Conservation (phyloP, 1,140 invertebrate genomes). For the Archivesica marissinica region DNA sequence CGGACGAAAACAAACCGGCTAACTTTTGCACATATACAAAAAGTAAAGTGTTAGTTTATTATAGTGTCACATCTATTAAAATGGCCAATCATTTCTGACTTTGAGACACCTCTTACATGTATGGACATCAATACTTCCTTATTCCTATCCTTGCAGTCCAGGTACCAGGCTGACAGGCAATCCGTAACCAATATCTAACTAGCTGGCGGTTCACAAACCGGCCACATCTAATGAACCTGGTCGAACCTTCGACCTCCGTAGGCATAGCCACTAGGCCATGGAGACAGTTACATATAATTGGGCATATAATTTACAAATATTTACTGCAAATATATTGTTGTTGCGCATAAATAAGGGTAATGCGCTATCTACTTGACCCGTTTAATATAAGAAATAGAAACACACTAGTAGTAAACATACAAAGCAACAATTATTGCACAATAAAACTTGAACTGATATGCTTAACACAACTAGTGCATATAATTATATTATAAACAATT, state of each 20-base stretch:
- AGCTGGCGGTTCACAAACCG: neutral
- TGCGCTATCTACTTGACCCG: too few relatives aligned
- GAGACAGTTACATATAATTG: neutral
- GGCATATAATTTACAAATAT: neutral
- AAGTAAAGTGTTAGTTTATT: too few relatives aligned
- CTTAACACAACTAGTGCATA: neutral
- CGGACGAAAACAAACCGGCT: too few relatives aligned
- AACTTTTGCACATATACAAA: too few relatives aligned
- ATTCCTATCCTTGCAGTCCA: too few relatives aligned
- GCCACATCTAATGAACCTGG: neutral
- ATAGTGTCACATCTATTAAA: too few relatives aligned
- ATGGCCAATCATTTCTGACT: too few relatives aligned
- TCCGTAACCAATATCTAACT: too few relatives aligned
- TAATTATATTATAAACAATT: neutral
- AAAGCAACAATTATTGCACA: constrained; percentile 21
- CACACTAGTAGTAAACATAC: neutral
- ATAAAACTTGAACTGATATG: constrained; percentile 11
- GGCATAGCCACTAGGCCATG: neutral
- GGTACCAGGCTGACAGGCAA: too few relatives aligned
- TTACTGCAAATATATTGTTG: neutral
- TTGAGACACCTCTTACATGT: too few relatives aligned
- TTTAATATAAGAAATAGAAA: neutral
- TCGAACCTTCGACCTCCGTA: neutral
- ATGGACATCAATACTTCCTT: too few relatives aligned
- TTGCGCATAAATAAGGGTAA: too few relatives aligned